Evolutionary conservation across 2,888 invertebrate genomes (phyloP).

Genomic region (Drosophila borborema): DNA sequence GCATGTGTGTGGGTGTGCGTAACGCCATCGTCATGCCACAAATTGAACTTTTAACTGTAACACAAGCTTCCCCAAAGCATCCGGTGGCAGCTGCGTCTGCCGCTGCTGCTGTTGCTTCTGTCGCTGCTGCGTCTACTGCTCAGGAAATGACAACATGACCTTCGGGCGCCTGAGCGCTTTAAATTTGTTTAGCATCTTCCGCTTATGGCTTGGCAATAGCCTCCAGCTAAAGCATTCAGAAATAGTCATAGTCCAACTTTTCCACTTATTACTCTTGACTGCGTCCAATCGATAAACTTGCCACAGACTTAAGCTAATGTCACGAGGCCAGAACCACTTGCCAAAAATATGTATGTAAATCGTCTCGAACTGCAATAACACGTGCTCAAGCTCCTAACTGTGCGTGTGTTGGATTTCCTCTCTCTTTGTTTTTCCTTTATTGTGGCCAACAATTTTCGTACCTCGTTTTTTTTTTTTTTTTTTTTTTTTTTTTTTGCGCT

Average conservation of each 20-base stretch:
- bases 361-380: slow-evolving; percentile 63
- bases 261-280: slow-evolving; percentile 67
- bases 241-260: slow-evolving; percentile 60
- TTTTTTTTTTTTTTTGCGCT: background rate
- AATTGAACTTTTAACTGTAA: slow-evolving; percentile 83
- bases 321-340: slow-evolving; percentile 29
- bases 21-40: slow-evolving; percentile 70
- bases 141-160: slow-evolving; percentile 77
- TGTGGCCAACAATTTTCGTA: slow-evolving; percentile 33
- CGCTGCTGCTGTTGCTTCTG: slow-evolving; percentile 9
- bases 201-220: slow-evolving; percentile 74
- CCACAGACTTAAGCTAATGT: slow-evolving; percentile 28
- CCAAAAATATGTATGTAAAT: slow-evolving; percentile 47
- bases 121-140: slow-evolving; percentile 28
- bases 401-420: slow-evolving; percentile 1
- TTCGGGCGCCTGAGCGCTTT: slow-evolving; percentile 67
- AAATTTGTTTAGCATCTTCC: slow-evolving; percentile 80
- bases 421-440: slow-evolving; percentile 14
- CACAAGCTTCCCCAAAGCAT: slow-evolving; percentile 68
- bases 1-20: slow-evolving; percentile 17
- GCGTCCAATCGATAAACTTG: slow-evolving; percentile 53
- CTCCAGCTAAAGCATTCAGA: slow-evolving; percentile 52
- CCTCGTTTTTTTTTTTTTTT: background rate
- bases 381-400: slow-evolving; percentile 36
- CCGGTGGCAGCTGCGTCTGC: slow-evolving; percentile 70